A percentile compares a stretch with the other conserved stretches of the same genome.
Evolutionary conservation across 2,888 invertebrate genomes (phyloP).

Genomic region (Imbricaverruca yamaguchii): DNA sequence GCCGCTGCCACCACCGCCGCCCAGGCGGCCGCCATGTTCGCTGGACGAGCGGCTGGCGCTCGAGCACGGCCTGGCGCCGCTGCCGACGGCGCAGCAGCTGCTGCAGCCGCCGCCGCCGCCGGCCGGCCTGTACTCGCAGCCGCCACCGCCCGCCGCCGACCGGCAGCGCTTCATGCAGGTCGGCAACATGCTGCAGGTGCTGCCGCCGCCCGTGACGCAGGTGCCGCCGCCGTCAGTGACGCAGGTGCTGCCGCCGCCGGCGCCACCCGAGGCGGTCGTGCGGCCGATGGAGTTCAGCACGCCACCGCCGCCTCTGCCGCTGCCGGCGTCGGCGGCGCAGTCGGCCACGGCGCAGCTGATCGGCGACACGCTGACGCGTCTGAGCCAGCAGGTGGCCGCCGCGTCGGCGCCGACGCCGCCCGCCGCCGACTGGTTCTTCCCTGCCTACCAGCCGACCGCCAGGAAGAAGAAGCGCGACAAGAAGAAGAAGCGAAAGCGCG

Average conservation of each 20-base stretch:
- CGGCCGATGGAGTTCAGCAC: not conserved
- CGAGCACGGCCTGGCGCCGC: constrained; percentile 48
- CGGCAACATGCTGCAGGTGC: constrained; percentile 54
- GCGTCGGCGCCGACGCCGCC: not conserved
- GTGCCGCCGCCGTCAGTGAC: not conserved
- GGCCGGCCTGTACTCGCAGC: not conserved
- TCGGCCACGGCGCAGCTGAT: not conserved
- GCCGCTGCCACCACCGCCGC: constrained; percentile 40
- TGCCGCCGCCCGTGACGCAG: constrained; percentile 42
- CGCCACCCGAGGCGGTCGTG: not conserved
- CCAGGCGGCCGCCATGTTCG: constrained; percentile 47
- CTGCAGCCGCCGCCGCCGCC: not conserved
- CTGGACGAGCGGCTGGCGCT: constrained; percentile 54
- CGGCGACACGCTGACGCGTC: not conserved
- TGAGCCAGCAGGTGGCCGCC: not conserved
- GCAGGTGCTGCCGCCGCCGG: not conserved
- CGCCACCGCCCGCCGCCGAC: not conserved
- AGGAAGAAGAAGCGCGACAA: not conserved
- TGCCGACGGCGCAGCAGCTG: constrained; percentile 25
- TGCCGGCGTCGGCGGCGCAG: not conserved
- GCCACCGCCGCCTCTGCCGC: constrained; percentile 8
- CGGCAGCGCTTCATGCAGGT: constrained; percentile 43
- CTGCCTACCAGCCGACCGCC: not conserved
- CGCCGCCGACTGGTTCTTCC: constrained; percentile 2
- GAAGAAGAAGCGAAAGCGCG: constrained; percentile 1